phyloP scores from a whole-genome alignment of 2,888 invertebrate species.

The Athalia circularis region DNA sequence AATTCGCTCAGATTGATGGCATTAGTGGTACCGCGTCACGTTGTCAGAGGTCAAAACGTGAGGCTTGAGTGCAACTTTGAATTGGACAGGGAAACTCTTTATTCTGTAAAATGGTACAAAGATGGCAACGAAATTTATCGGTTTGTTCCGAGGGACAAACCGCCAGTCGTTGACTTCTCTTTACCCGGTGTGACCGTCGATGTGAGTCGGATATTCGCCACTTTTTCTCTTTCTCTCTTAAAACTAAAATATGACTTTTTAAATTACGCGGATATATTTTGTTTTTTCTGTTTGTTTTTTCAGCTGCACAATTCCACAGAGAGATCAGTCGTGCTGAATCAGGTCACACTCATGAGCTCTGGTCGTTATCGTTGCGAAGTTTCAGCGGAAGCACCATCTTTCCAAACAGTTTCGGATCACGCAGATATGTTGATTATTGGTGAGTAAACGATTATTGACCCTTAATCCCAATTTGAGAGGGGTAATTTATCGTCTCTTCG shows the following conservation, averaged over 20 bases:
- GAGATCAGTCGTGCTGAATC: constrained; percentile 79
- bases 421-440: constrained; percentile 83
- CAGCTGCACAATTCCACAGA: constrained; percentile 83
- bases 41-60: constrained; percentile 72
- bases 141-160: constrained; percentile 72
- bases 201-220: constrained; percentile 64
- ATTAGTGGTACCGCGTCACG: constrained; percentile 73
- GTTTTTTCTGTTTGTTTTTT: constrained; percentile 49
- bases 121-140: constrained; percentile 74
- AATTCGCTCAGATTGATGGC: constrained; percentile 71
- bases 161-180: constrained; percentile 71
- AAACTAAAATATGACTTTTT: background rate
- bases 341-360: constrained; percentile 80
- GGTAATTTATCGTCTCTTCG: too few relatives aligned
- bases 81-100: constrained; percentile 72
- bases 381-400: constrained; percentile 83
- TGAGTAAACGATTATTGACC: constrained; percentile 74
- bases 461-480: too few relatives aligned
- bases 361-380: constrained; percentile 84
- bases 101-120: constrained; percentile 75
- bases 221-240: background rate
- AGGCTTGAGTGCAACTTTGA: constrained; percentile 74
- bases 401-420: constrained; percentile 82
- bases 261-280: background rate
- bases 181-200: constrained; percentile 73